Evolutionary conservation across 2,888 invertebrate genomes (phyloP).

Genomic region (Parnassius orleans): DNA sequence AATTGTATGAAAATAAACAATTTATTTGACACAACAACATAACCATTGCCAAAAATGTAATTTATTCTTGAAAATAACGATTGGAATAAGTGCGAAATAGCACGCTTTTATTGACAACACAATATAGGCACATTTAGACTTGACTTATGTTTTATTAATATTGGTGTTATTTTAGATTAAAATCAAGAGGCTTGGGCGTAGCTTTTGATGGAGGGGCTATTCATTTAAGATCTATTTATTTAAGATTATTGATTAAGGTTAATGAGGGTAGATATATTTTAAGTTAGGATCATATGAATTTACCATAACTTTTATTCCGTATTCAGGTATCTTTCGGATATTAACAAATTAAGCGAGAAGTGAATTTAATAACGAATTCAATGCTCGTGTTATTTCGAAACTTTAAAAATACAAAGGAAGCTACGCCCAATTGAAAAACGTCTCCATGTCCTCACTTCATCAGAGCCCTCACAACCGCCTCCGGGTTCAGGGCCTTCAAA

Average conservation of each 20-base stretch:
- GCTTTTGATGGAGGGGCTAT: neutral
- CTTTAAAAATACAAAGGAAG: neutral
- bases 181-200: neutral
- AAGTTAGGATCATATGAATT: no score
- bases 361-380: no score
- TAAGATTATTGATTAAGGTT: no score
- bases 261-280: no score
- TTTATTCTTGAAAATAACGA: neutral
- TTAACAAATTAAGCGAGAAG: no score
- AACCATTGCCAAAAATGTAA: slow-evolving; percentile 13
- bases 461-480: slow-evolving; percentile 96
- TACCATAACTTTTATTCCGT: no score
- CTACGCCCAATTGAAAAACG: slow-evolving; percentile 1
- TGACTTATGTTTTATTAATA: neutral
- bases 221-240: no score
- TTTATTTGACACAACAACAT: slow-evolving; percentile 19
- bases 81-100: neutral
- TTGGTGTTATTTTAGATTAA: neutral
- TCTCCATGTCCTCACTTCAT: slow-evolving; percentile 86
- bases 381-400: no score
- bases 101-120: neutral
- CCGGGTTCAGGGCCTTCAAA: slow-evolving; percentile 96
- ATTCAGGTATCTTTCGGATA: no score
- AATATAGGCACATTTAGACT: neutral
- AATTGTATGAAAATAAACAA: slow-evolving; percentile 15